Conservation (phyloP, 1,140 invertebrate species). For the Physella acuta region DNA sequence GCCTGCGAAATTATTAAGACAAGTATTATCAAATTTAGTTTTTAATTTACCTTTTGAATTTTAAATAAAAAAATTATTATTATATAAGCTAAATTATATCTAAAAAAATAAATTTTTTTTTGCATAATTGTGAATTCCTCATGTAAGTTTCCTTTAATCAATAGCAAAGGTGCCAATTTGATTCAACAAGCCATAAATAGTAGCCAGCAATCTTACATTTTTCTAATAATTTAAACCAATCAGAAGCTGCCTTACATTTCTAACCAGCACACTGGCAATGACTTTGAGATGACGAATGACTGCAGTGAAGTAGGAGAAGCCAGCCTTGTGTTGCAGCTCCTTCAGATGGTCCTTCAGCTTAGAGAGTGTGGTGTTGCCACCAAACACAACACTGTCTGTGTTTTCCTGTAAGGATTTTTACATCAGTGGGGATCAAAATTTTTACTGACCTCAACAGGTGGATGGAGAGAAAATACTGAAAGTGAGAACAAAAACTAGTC, state of each 20-base stretch:
- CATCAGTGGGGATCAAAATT: background rate
- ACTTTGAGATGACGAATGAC: slow-evolving; percentile 50
- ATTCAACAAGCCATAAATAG: background rate
- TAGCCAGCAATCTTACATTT: background rate
- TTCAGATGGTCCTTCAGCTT: slow-evolving; percentile 36
- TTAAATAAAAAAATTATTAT: background rate
- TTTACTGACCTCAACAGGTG: background rate
- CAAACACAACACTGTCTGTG: slow-evolving; percentile 29
- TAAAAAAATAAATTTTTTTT: background rate
- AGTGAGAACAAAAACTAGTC: background rate
- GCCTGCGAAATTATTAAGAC: slow-evolving; percentile 55
- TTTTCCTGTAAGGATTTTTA: too few relatives aligned
- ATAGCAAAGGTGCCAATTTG: background rate
- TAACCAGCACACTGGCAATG: slow-evolving; percentile 52
- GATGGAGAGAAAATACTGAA: background rate
- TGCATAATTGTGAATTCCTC: background rate
- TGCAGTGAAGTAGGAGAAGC: slow-evolving; percentile 38
- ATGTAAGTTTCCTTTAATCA: background rate
- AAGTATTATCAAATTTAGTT: slow-evolving; percentile 49
- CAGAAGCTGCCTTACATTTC: slow-evolving; percentile 49
- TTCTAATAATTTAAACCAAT: background rate
- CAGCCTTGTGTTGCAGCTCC: slow-evolving; percentile 26
- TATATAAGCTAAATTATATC: background rate
- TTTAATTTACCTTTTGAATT: background rate
- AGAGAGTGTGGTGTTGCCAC: slow-evolving; percentile 39